These are phyloP conservation scores for Chiloscyllium punctatum DNA, from an alignment of 2,797 vertebrate species.

Conservation along the genomic window DNA sequence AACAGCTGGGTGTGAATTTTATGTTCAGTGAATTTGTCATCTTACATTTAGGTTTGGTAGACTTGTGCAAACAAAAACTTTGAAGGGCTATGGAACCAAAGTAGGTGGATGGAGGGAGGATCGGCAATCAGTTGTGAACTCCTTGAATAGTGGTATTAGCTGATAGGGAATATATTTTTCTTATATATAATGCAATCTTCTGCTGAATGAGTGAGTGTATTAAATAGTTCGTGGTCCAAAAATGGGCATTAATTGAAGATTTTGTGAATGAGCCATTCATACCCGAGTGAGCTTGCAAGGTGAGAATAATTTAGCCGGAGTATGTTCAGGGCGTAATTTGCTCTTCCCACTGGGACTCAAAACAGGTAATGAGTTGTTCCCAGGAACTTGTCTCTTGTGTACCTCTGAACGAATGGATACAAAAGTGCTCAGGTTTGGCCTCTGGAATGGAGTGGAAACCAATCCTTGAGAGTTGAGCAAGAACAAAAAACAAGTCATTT, in stretches of 20 bases:
- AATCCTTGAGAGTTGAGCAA: not conserved
- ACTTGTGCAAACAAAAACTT: not conserved
- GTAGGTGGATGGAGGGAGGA: not conserved
- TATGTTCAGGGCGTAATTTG: not conserved
- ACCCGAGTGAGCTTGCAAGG: not conserved
- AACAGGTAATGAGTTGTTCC: not conserved
- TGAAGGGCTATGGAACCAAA: not conserved
- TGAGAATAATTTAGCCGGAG: not conserved
- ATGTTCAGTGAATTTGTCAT: not conserved
- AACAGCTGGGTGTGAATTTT: not conserved
- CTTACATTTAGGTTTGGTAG: not conserved
- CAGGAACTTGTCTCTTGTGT: not conserved
- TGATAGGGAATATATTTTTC: not conserved
- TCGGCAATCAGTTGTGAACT: not conserved
- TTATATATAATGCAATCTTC: not conserved
- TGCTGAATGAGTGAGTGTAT: not conserved
- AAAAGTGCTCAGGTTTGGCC: not conserved
- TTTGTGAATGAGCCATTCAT: not conserved
- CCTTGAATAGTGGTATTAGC: not conserved
- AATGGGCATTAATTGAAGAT: not conserved
- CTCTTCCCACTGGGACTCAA: not conserved
- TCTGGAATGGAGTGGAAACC: not conserved
- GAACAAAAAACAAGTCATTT: no score
- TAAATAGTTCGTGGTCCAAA: not conserved
- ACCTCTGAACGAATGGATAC: not conserved